Evolutionary conservation across 2,888 invertebrate species (phyloP).

Genomic region (Brachyptera risi): DNA sequence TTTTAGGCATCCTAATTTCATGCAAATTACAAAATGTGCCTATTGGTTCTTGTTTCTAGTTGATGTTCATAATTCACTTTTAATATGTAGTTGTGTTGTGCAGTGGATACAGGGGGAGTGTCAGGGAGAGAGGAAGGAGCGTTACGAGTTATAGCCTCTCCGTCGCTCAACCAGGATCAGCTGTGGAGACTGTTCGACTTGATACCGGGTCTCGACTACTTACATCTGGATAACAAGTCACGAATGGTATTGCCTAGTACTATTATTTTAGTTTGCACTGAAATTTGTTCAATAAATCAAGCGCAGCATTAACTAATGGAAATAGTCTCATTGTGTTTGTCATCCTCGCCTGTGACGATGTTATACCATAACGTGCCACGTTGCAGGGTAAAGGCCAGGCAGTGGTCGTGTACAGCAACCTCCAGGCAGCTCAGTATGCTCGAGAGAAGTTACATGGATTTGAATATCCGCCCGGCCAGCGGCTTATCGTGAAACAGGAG

Average conservation of each 20-base stretch:
- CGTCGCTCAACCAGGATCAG: slow-evolving; percentile 65
- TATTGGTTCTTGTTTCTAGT: slow-evolving; percentile 4
- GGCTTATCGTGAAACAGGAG: slow-evolving; percentile 70
- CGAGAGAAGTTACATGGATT: slow-evolving; percentile 84
- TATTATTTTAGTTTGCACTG: no score
- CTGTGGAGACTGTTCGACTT: slow-evolving; percentile 83
- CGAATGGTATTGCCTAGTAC: slow-evolving; percentile 34
- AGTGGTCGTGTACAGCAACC: slow-evolving; percentile 65
- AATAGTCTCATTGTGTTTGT: no score
- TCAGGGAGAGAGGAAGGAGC: no score
- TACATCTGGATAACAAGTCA: slow-evolving; percentile 41
- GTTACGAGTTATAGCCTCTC: slow-evolving; percentile 69
- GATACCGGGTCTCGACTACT: slow-evolving; percentile 64
- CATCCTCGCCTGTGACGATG: neutral
- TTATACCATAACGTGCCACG: no score
- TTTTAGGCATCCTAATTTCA: no score
- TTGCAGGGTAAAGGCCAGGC: slow-evolving; percentile 50
- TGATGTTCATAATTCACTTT: neutral
- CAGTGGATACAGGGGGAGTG: neutral
- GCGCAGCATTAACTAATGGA: no score
- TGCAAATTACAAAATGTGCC: neutral
- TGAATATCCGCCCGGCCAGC: slow-evolving; percentile 86
- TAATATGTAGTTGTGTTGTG: no score
- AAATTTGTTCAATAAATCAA: no score
- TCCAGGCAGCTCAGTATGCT: slow-evolving; percentile 69